phyloP scores from a whole-genome alignment of 2,113 vertebrate species.

The Toxotes jaculatrix region DNA sequence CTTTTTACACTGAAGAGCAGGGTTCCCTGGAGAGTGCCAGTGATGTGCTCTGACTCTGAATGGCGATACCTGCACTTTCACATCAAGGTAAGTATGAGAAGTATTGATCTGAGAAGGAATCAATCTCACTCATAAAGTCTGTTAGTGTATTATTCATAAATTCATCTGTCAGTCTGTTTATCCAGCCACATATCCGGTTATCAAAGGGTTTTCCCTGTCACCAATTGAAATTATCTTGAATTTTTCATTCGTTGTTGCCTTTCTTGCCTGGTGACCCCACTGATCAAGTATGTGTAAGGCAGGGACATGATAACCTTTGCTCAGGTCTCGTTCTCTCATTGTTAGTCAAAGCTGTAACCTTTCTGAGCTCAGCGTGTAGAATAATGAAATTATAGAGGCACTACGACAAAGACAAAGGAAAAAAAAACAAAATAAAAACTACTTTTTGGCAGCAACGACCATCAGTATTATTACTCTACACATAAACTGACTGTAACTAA shows the following conservation, averaged over 20 bases:
- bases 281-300: constrained; percentile 51
- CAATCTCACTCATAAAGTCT: constrained; percentile 72
- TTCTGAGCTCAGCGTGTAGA: constrained; percentile 12
- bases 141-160: constrained; percentile 79
- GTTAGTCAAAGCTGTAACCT: constrained; percentile 18
- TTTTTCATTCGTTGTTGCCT: constrained; percentile 62
- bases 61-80: constrained; percentile 66
- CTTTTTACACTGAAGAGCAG: constrained; percentile 42
- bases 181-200: constrained; percentile 55
- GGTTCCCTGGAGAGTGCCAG: constrained; percentile 55
- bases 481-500: neutral
- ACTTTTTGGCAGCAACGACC: neutral
- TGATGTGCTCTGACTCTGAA: constrained; percentile 76
- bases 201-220: constrained; percentile 60
- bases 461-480: neutral
- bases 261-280: constrained; percentile 57
- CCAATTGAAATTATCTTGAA: constrained; percentile 69
- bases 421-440: neutral
- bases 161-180: constrained; percentile 70
- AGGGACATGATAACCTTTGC: constrained; percentile 49
- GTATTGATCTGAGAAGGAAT: constrained; percentile 76
- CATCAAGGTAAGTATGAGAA: constrained; percentile 73
- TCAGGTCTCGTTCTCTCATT: constrained; percentile 29
- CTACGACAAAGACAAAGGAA: constrained; percentile 16
- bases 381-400: neutral